These are phyloP conservation scores for Epinotia ramella DNA, from an alignment of 2,888 invertebrate species.

Conservation along the genomic window DNA sequence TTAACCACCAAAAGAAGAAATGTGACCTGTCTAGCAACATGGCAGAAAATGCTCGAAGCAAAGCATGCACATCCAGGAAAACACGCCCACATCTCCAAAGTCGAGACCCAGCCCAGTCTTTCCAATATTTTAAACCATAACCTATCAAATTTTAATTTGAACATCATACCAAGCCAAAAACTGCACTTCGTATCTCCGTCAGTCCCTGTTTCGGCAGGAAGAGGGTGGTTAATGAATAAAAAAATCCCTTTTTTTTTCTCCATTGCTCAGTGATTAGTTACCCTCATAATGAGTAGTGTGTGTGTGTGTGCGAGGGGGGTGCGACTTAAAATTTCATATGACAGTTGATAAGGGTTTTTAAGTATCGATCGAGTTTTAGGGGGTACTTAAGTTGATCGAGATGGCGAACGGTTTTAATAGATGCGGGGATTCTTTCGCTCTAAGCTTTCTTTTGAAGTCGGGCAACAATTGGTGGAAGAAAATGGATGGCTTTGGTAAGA, in stretches of 20 bases:
- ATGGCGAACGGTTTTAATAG: constrained; percentile 30
- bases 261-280: constrained; percentile 84
- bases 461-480: not conserved
- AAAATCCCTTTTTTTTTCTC: constrained; percentile 81
- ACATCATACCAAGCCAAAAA: constrained; percentile 10
- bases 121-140: not conserved
- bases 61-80: too few species aligned
- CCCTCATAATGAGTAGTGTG: constrained; percentile 81
- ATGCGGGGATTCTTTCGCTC: constrained; percentile 4
- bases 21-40: too few species aligned
- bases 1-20: too few species aligned
- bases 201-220: constrained; percentile 66
- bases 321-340: constrained; percentile 72
- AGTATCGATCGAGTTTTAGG: constrained; percentile 63
- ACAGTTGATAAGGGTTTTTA: constrained; percentile 78
- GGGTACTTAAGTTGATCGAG: constrained; percentile 40
- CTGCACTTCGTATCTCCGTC: constrained; percentile 54
- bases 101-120: not conserved
- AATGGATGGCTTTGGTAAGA: not conserved
- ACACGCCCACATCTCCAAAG: not conserved
- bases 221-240: constrained; percentile 86
- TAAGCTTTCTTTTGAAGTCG: constrained; percentile 22
- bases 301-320: constrained; percentile 68
- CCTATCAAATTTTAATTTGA: constrained; percentile 4
- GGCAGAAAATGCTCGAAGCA: too few species aligned